A percentile compares a stretch with the other conserved stretches of the same genome.
Conservation (phyloP, 2,113 vertebrate species). For the Talpa occidentalis region DNA sequence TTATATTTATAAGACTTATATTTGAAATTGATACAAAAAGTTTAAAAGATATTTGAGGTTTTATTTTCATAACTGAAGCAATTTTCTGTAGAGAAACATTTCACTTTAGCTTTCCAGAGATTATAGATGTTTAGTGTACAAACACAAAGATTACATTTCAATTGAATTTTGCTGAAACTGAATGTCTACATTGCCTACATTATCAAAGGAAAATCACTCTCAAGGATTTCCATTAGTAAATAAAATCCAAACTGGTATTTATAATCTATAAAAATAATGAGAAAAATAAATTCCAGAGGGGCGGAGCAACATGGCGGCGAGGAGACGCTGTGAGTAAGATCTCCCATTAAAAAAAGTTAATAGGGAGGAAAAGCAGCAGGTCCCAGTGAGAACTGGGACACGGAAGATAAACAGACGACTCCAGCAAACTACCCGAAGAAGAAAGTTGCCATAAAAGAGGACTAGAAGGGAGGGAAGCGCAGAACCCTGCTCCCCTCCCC, state of each 20-base stretch:
- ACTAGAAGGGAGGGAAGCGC: too few relatives aligned
- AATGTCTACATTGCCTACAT: not conserved
- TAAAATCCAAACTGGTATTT: slow-evolving; percentile 20
- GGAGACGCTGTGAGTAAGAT: too few relatives aligned
- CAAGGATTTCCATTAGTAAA: slow-evolving; percentile 2
- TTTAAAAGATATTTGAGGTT: slow-evolving; percentile 46
- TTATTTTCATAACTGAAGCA: slow-evolving; percentile 35
- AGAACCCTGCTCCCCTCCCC: too few relatives aligned
- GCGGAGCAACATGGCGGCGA: too few relatives aligned
- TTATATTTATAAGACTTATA: not conserved
- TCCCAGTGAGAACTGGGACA: too few relatives aligned
- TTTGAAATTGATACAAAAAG: not conserved
- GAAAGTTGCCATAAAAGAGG: too few relatives aligned
- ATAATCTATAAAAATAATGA: too few relatives aligned
- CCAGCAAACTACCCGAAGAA: too few relatives aligned
- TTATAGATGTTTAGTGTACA: not conserved
- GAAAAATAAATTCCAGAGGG: too few relatives aligned
- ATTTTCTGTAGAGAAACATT: slow-evolving; percentile 39
- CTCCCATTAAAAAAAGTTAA: too few relatives aligned
- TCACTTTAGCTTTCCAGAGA: slow-evolving; percentile 4
- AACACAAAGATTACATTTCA: not conserved
- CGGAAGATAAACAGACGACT: too few relatives aligned
- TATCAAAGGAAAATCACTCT: slow-evolving; percentile 45
- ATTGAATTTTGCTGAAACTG: slow-evolving; percentile 39
- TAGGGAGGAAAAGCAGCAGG: too few relatives aligned